These are phyloP conservation scores for Macrocentrus cingulum DNA, from an alignment of 1,140 invertebrate genomes.

Conservation along the genomic window DNA sequence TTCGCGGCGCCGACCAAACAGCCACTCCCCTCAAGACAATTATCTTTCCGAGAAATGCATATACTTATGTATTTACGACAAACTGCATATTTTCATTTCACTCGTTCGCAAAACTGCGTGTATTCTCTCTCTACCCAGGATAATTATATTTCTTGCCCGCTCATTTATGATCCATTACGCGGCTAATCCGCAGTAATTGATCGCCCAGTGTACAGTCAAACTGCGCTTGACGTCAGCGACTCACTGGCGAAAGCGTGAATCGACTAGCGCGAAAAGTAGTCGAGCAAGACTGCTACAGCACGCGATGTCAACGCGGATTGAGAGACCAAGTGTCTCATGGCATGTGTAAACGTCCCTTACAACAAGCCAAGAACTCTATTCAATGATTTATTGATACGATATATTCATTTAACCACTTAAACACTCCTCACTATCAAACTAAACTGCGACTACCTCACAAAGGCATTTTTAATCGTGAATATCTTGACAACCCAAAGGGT, in stretches of 20 bases:
- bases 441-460: no score
- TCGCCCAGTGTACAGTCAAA: background rate
- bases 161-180: conserved; percentile 13
- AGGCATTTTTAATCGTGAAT: no score
- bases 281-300: conserved; percentile 23
- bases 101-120: background rate
- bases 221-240: conserved; percentile 1
- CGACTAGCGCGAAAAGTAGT: conserved; percentile 15
- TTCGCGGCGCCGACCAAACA: background rate
- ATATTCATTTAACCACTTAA: no score
- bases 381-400: conserved; percentile 35
- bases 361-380: no score
- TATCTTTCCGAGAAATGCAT: conserved; percentile 13
- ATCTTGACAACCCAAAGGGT: no score
- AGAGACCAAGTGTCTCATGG: conserved; percentile 20
- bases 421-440: no score
- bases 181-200: conserved; percentile 14
- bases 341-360: no score
- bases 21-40: conserved; percentile 6
- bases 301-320: conserved; percentile 30
- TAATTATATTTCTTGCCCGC: background rate
- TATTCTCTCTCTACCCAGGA: background rate
- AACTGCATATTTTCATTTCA: background rate
- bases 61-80: background rate
- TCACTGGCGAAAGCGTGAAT: background rate